Conservation (phyloP, 2,797 vertebrate species). For the Luscinia megarhynchos region DNA sequence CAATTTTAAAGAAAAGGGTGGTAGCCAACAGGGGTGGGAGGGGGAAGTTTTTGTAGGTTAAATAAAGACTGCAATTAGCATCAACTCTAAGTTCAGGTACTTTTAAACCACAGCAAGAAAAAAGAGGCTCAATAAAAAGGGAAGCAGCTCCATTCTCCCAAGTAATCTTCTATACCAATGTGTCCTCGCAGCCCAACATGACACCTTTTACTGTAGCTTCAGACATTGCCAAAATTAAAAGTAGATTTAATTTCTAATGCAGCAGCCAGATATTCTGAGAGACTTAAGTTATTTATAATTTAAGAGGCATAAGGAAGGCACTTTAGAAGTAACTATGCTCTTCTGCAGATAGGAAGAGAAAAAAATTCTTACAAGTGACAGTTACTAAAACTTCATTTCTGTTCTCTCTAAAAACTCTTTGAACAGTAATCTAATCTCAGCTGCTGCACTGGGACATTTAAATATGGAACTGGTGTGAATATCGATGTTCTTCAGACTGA, state of each 20-base stretch:
- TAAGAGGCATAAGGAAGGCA: neutral
- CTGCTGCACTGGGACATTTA: neutral
- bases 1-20: neutral
- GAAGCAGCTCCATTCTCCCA: neutral
- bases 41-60: neutral
- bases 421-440: neutral
- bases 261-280: neutral
- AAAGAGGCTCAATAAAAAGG: neutral
- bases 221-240: neutral
- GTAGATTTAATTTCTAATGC: neutral
- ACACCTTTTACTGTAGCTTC: neutral
- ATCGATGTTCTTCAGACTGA: neutral
- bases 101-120: neutral
- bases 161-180: neutral
- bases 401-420: neutral
- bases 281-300: neutral
- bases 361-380: neutral
- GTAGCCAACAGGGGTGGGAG: neutral
- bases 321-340: neutral
- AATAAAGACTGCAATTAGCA: neutral
- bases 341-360: neutral
- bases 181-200: neutral
- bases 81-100: neutral
- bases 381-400: neutral
- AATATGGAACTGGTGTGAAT: neutral